Base-by-base conservation (phyloP, 2,113 vertebrate genomes). In the Engystomops pustulosus region DNA sequence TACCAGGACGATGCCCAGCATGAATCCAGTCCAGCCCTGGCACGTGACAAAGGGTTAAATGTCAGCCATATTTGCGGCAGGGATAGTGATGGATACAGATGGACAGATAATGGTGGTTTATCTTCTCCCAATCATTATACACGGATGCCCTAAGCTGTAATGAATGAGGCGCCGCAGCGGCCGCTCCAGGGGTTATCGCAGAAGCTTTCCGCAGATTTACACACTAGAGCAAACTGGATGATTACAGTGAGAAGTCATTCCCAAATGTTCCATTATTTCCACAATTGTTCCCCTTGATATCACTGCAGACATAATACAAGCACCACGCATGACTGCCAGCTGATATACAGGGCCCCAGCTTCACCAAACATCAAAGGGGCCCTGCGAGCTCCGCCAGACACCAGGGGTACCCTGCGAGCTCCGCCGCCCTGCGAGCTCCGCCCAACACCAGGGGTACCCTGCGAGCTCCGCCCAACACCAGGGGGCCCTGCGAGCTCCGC, bases 171-270 rank as follows among this genome's bases (percentile, higher is more conserved):
- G 17, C 47, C 45, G 45, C 38, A 30, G 71, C 70, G 10, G 20
- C 20, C 2, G 60, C 62, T 67, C 30, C 1, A 15, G 30, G 44
- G 44, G 71, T 51, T 45, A 74, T 74, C 49, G 49, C 71, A 18
- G 6, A 49, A 10, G 41, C 70, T 30, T 49, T 74, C 71, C 44
- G 70, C 41, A 27, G 41, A 74, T 74, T 74, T 32, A 74, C 71
- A 41, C 71, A 49, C 44, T 49, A 74, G 45, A 74, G 71, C 71
- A 74, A 74, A 74, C 71, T 49, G 44, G 32, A 74, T 49, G 71
- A 74, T 74, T 49, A 30, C 71, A 30, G 44, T 32, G 44, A 74
- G 45, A 32, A 49, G 44, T 15, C 71, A 17, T 23, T 20, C 41
- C 49, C 17, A 41, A 32, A 74, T 49, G 12, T 51, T 49, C 44